Conservation (phyloP, 2,888 invertebrate genomes). For the Fabriciana adippe region DNA sequence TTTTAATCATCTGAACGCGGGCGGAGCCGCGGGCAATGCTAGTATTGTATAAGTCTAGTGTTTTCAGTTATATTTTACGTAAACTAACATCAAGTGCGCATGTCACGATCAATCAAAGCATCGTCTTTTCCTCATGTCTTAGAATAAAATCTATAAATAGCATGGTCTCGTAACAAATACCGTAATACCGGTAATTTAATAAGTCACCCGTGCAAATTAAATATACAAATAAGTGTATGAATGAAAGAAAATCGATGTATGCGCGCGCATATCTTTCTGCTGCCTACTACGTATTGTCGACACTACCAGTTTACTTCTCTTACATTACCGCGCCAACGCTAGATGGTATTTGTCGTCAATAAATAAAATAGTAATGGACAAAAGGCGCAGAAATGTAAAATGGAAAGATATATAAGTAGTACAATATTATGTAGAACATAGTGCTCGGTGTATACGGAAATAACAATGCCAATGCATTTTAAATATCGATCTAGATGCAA, state of each 20-base stretch:
- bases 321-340: conserved; percentile 25
- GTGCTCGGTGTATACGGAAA: conserved; percentile 39
- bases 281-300: conserved; percentile 20
- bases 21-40: no score
- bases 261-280: conserved; percentile 70
- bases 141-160: conserved; percentile 34
- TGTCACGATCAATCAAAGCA: conserved; percentile 38
- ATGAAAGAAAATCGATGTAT: conserved; percentile 62
- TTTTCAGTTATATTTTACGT: no score
- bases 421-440: conserved; percentile 42
- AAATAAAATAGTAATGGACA: conserved; percentile 33
- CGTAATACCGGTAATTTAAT: conserved; percentile 66
- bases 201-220: conserved; percentile 59
- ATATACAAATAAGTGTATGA: conserved; percentile 57
- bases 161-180: conserved; percentile 45
- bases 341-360: neutral
- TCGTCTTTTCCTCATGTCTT: conserved; percentile 22
- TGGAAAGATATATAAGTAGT: conserved; percentile 40
- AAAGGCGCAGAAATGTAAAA: conserved; percentile 25
- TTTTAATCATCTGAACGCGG: no score
- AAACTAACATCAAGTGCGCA: conserved; percentile 30
- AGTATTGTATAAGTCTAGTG: no score
- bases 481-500: conserved; percentile 34
- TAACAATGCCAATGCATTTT: conserved; percentile 29
- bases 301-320: conserved; percentile 23